Evolutionary conservation across 2,797 vertebrate species (phyloP).

Genomic region (Myotis pilosus): DNA sequence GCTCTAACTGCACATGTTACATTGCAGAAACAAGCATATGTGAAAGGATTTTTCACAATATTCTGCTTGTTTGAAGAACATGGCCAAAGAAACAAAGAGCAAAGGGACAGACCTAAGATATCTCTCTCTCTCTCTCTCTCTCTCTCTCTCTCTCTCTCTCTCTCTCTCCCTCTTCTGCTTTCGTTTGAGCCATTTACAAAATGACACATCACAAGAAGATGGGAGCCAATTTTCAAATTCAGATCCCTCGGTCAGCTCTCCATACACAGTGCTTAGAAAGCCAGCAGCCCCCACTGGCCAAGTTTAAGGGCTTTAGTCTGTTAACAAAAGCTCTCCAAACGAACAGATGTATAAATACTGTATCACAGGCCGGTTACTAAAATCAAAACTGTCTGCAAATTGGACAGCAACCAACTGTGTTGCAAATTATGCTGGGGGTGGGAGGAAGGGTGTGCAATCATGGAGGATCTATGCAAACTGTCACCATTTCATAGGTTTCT

Average conservation of each 20-base stretch:
- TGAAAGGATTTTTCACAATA: background rate
- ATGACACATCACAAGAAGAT: slow-evolving; percentile 51
- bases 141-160: background rate
- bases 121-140: background rate
- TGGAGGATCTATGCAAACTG: background rate
- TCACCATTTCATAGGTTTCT: background rate
- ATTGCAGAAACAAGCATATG: background rate
- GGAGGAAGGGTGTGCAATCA: background rate
- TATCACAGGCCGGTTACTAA: slow-evolving; percentile 41
- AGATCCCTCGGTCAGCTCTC: slow-evolving; percentile 5
- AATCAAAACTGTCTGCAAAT: slow-evolving; percentile 54
- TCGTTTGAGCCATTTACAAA: slow-evolving; percentile 57
- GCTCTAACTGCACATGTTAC: background rate
- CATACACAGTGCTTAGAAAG: slow-evolving; percentile 14
- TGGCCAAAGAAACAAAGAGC: background rate
- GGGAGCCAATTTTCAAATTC: slow-evolving; percentile 57
- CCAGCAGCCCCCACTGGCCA: slow-evolving; percentile 34
- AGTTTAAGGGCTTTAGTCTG: slow-evolving; percentile 40
- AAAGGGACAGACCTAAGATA: background rate
- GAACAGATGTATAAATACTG: slow-evolving; percentile 66
- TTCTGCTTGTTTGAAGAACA: slow-evolving; percentile 21
- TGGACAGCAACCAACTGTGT: slow-evolving; percentile 28
- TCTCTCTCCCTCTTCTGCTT: background rate
- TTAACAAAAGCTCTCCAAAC: slow-evolving; percentile 64
- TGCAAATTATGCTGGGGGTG: background rate